phyloP scores from a whole-genome alignment of 1,140 invertebrate genomes.

The Wasmannia auropunctata region DNA sequence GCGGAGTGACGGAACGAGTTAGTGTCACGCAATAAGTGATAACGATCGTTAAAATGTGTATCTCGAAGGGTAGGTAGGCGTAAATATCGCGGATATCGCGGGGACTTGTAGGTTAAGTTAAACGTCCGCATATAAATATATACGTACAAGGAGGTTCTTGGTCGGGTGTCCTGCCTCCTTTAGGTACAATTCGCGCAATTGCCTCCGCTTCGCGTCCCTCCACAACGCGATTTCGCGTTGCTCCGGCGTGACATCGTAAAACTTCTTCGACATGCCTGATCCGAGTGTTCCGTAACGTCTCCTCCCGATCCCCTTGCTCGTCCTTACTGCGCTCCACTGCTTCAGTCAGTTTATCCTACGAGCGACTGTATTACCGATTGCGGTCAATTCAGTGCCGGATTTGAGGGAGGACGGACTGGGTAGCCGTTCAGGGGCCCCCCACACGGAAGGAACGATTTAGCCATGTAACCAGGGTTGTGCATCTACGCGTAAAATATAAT shows the following conservation, averaged over 20 bases:
- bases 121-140: background rate
- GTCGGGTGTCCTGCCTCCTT: conserved; percentile 89
- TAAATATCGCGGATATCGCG: background rate
- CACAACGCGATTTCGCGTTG: conserved; percentile 85
- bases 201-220: conserved; percentile 85
- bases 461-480: no score
- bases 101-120: conserved; percentile 11
- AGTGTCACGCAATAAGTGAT: background rate
- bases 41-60: background rate
- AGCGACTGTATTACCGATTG: background rate
- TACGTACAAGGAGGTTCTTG: conserved; percentile 75
- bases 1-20: background rate
- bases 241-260: conserved; percentile 70
- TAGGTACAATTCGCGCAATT: conserved; percentile 88
- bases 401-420: no score
- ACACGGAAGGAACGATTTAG: no score
- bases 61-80: background rate
- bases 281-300: background rate
- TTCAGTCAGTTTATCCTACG: background rate
- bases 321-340: background rate
- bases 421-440: no score
- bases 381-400: no score
- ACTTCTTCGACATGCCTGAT: conserved; percentile 25
- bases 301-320: background rate
- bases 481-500: no score